Evolutionary conservation across 2,888 invertebrate genomes (phyloP).

Genomic region (Ophion ellenae): DNA sequence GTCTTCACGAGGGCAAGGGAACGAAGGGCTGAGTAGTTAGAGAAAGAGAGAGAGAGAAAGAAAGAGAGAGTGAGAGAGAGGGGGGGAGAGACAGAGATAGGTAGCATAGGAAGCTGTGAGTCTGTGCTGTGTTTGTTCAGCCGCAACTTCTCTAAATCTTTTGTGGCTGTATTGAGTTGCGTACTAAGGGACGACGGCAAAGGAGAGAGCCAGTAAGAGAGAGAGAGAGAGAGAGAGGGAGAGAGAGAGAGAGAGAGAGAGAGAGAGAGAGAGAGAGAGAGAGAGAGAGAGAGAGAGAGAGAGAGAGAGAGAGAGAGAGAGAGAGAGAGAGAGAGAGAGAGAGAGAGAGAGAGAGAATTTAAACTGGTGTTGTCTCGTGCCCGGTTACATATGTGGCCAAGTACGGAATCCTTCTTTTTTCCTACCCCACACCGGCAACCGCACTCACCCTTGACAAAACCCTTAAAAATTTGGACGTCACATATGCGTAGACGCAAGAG

Average conservation of each 20-base stretch:
- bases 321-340: not conserved
- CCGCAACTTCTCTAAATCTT: constrained; percentile 84
- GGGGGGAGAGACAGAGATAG: constrained; percentile 64
- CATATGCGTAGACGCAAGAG: constrained; percentile 8
- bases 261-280: not conserved
- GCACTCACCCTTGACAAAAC: constrained; percentile 42
- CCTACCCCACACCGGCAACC: constrained; percentile 7
- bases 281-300: not conserved
- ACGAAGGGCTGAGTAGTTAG: constrained; percentile 39
- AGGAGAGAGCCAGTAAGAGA: not conserved
- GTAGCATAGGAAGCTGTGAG: constrained; percentile 69
- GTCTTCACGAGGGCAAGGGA: constrained; percentile 15
- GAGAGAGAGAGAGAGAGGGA: constrained; percentile 32
- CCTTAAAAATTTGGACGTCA: constrained; percentile 44
- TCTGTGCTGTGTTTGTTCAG: constrained; percentile 82
- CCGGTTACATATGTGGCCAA: constrained; percentile 69
- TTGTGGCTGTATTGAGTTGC: constrained; percentile 75
- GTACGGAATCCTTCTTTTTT: constrained; percentile 60
- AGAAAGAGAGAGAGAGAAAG: no score
- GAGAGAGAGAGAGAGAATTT: constrained; percentile 10
- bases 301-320: not conserved
- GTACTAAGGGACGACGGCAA: constrained; percentile 51
- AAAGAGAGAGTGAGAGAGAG: no score
- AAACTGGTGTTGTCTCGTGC: constrained; percentile 65
- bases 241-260: constrained; percentile 12